Evolutionary conservation across 1,140 invertebrate species (phyloP), one percentile per base, ranked within the genome.

Genomic region (Colletes gigas): DNA sequence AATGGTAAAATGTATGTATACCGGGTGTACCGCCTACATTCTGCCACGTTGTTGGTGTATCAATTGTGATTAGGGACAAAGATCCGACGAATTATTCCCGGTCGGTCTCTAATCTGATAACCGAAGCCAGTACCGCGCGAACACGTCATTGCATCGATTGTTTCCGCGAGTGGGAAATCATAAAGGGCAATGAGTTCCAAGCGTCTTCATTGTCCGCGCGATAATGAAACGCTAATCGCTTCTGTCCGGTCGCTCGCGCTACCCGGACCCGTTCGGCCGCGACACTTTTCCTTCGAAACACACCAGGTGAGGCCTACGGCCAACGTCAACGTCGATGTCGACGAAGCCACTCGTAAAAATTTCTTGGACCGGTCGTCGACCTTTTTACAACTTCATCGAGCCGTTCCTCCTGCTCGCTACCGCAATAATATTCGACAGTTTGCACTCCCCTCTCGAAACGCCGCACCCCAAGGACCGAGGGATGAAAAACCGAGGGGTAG

Each of bases 1-100:
- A 87, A 87, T 84, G 84, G 85, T 87, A 86, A 87, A 87, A 87
- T 85, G 80, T 86, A 87, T 79, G 83, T 84, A 86, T 86, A 87
- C 86, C 82, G 84, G 85, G 82, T 85, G 83, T 85, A 83, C 83
- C 78, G 81, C 85, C 84, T 86, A 83, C 85, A 83, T 87, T 87
- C 76, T 83, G 76, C 60, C 85, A 77, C 84, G 81, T 75, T 83
- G 84, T 86, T 82, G 85, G 81, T 87, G 84, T 87, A 87, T 87
- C 86, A 86, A 87, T 87, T 87, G 84, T 87, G 86, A 87, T 87
- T 87, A 87, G 86, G 84, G 86, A 87, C 86, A 87, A 87, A 87
- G 86, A 87, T 87, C 84, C 86, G 86, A 87, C 86, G 86, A 87
- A 87, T 87, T 87, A 87, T 87, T 86, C 84, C 82, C 86, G 85